Evolutionary conservation across 2,888 invertebrate genomes (phyloP), one percentile per base, ranked within the genome.

Genomic region (Furcula furcula): DNA sequence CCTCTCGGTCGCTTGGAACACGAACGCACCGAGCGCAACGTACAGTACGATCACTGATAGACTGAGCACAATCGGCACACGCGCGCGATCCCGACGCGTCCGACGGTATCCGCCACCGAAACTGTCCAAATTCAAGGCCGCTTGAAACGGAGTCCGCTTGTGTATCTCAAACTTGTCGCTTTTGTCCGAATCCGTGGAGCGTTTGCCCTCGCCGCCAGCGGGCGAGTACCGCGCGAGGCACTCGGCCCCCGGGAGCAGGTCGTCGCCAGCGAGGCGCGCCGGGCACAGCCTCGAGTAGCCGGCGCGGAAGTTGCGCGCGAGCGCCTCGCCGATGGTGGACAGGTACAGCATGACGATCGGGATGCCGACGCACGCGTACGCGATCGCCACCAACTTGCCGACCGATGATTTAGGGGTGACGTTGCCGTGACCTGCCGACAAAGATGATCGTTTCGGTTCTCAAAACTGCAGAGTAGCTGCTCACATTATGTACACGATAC

Each of bases 1-100:
- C 53, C 93, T 92, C 76, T 98, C 98, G 70, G 98, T 94, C 33
- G 94, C 91, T 42, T 95, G 94, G 79, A 99, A 99, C 49, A 98
- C 90, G 40, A 96, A 89, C 0, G 98, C 95, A 7, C 98, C 98
- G 19, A 96, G 93, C 38, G 94, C 94, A 61, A 98, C 92, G 80
- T 98, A 98, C 51, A 94, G 91, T 29, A 96, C 90, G 62, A 98
- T 93, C 25, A 98, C 93, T 52, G 96, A 86, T 41, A 98, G 86
- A 69, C 97, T 97, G 31, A 98, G 91, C 33, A 93, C 91, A 39
- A 98, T 93, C 29, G 98, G 98, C 40, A 98, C 97, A 50, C 95
- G 91, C 32, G 94, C 92, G 51, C 91, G 90, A 56, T 90, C 90
- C 20, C 90, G 70, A 60, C 91, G 90, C 48, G 87, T 77, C 74